These are phyloP conservation scores for Dorcus hopei DNA, from an alignment of 2,888 invertebrate genomes.

Conservation along the genomic window DNA sequence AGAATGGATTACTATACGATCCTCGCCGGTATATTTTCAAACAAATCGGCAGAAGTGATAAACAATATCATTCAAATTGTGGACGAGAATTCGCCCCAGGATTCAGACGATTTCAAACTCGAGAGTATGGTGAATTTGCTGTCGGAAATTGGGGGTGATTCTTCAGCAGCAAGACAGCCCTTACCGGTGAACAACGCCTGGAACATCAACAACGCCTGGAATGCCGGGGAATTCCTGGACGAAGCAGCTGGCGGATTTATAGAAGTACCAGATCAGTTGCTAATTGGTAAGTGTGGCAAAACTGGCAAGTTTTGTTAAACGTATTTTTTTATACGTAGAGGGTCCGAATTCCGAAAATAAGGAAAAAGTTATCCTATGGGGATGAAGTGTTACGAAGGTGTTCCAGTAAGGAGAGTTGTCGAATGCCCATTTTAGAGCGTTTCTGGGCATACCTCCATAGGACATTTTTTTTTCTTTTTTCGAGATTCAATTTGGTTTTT, in stretches of 20 bases:
- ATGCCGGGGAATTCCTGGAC: constrained; percentile 16
- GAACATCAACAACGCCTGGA: constrained; percentile 2
- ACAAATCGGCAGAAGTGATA: constrained; percentile 25
- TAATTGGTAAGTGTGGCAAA: too few species aligned
- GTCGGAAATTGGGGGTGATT: constrained; percentile 16
- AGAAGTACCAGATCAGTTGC: too few species aligned
- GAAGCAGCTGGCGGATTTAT: constrained; percentile 14
- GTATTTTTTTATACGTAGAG: too few species aligned
- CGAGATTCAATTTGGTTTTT: too few species aligned
- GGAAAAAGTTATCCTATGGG: too few species aligned
- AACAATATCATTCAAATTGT: constrained; percentile 27
- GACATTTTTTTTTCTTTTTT: too few species aligned
- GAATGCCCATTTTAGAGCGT: too few species aligned
- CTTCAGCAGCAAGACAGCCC: neutral
- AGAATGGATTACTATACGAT: neutral
- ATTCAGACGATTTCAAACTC: constrained; percentile 23
- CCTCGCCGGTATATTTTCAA: constrained; percentile 29
- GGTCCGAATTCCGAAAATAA: too few species aligned
- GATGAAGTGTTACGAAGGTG: too few species aligned
- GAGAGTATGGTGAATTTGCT: constrained; percentile 33
- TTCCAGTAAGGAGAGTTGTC: too few species aligned
- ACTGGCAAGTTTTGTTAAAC: too few species aligned
- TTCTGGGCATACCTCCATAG: too few species aligned
- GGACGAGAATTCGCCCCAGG: constrained; percentile 20
- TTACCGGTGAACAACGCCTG: neutral